phyloP scores from a whole-genome alignment of 2,797 vertebrate species.

The Anisognathus igniventris region DNA sequence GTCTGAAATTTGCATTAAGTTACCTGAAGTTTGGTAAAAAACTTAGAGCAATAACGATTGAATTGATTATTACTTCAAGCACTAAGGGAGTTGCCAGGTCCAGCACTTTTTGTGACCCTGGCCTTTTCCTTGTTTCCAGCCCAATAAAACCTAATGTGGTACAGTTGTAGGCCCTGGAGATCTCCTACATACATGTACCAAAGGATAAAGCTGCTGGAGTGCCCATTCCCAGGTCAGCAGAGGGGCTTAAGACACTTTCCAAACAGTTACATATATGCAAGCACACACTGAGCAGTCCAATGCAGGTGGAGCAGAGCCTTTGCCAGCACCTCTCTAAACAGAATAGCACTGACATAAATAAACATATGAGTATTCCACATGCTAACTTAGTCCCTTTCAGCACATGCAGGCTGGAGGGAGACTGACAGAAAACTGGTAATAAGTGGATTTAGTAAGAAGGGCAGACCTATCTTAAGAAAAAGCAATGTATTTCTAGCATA shows the following conservation, averaged over 20 bases:
- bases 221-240: rapidly evolving
- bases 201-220: not conserved
- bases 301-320: rapidly evolving
- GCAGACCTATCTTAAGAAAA: rapidly evolving
- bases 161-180: not conserved
- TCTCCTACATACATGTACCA: not conserved
- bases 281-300: rapidly evolving
- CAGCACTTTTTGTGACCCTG: not conserved
- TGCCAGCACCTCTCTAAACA: not conserved
- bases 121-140: not conserved
- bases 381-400: not conserved
- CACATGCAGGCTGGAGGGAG: not conserved
- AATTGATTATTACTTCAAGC: not conserved
- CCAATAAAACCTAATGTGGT: rapidly evolving
- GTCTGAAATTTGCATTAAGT: not conserved
- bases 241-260: not conserved
- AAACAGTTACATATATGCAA: rapidly evolving
- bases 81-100: not conserved
- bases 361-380: rapidly evolving
- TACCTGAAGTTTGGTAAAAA: not conserved
- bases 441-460: not conserved
- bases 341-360: not conserved
- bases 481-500: not conserved
- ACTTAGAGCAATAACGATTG: not conserved
- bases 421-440: not conserved